phyloP scores from a whole-genome alignment of 2,113 vertebrate species.

The Bujurquina vittata region DNA sequence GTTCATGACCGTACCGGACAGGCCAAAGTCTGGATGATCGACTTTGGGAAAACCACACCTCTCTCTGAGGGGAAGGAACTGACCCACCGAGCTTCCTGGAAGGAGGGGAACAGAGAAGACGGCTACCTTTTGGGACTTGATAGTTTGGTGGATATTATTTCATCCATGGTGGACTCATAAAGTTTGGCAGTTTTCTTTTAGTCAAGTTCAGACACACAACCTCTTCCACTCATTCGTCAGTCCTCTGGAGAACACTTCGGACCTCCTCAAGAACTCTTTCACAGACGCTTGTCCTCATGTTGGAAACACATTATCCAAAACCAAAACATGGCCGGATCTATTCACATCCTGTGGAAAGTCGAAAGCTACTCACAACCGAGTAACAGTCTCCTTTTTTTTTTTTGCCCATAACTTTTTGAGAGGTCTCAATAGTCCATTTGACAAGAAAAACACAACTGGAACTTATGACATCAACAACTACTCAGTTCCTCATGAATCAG shows the following conservation, averaged over 20 bases:
- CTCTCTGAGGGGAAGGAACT: slow-evolving; percentile 91
- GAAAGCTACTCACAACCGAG: neutral
- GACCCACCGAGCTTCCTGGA: slow-evolving; percentile 87
- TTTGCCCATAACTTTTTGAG: neutral
- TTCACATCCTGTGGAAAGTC: neutral
- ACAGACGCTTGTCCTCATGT: slow-evolving; percentile 6
- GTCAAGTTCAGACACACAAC: slow-evolving; percentile 16
- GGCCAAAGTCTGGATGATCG: slow-evolving; percentile 99
- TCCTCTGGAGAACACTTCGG: slow-evolving; percentile 21
- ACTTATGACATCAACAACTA: neutral
- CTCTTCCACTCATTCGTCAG: slow-evolving; percentile 43
- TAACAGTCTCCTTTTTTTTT: neutral
- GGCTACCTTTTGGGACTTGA: slow-evolving; percentile 95
- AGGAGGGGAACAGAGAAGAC: slow-evolving; percentile 95
- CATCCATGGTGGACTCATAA: slow-evolving; percentile 79
- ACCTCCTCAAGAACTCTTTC: slow-evolving; percentile 18
- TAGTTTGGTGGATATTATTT: slow-evolving; percentile 93
- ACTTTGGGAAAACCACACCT: slow-evolving; percentile 97
- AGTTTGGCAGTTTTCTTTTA: slow-evolving; percentile 33
- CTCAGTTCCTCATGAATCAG: slow-evolving; percentile 2
- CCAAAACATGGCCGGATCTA: neutral
- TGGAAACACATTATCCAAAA: slow-evolving; percentile 24
- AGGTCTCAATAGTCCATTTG: neutral
- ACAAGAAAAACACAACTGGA: slow-evolving; percentile 6
- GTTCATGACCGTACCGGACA: slow-evolving; percentile 93